A percentile compares a stretch with the other conserved stretches of the same genome.
Evolutionary conservation across 2,888 invertebrate species (phyloP).

Genomic region (Andricus quercusramuli): DNA sequence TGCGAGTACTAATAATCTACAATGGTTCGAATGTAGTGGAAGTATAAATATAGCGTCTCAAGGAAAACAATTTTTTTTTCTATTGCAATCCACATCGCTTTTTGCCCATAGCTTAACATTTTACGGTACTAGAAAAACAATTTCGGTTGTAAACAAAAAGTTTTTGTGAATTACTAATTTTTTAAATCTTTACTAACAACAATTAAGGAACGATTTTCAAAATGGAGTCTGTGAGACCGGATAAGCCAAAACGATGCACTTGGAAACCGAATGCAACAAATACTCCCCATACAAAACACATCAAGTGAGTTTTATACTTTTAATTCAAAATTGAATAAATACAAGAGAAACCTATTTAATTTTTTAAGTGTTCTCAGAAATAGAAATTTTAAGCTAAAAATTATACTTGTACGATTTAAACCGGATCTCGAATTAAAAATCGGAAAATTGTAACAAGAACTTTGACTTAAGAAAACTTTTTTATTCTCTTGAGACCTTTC

Average conservation of each 20-base stretch:
- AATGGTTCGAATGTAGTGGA: constrained; percentile 2
- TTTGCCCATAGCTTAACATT: neutral
- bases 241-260: constrained; percentile 76
- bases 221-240: constrained; percentile 15
- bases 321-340: too few relatives aligned
- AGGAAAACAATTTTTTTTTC: neutral
- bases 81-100: neutral
- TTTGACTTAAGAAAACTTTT: too few relatives aligned
- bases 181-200: neutral
- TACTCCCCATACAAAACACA: constrained; percentile 79
- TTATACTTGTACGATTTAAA: too few relatives aligned
- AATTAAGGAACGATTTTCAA: neutral
- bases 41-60: neutral
- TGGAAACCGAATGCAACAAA: constrained; percentile 79
- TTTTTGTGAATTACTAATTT: neutral
- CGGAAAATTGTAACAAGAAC: too few relatives aligned
- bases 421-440: too few relatives aligned
- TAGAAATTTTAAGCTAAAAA: too few relatives aligned
- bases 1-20: neutral
- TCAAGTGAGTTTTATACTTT: constrained; percentile 75
- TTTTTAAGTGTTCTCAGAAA: too few relatives aligned
- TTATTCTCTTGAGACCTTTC: too few relatives aligned
- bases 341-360: too few relatives aligned
- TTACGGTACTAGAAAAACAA: neutral
- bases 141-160: neutral